Conservation (phyloP, 2,113 vertebrate species). For the Jaculus jaculus region DNA sequence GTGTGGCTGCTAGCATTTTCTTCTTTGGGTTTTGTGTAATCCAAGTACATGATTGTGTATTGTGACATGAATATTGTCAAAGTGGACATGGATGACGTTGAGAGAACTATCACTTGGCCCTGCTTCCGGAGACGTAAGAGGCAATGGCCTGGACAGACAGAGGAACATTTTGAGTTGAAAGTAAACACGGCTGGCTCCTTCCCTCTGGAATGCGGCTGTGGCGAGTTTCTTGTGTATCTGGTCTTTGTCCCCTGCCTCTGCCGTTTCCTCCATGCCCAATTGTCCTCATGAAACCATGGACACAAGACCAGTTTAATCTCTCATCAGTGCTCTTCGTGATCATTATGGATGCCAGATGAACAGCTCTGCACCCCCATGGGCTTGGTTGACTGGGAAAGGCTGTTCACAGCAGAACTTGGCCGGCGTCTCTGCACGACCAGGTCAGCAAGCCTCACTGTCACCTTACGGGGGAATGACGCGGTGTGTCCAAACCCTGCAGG, state of each 20-base stretch:
- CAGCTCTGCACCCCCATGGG: constrained; percentile 38
- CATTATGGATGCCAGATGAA: constrained; percentile 44
- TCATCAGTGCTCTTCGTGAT: neutral
- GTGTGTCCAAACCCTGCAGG: neutral
- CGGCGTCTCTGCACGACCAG: neutral
- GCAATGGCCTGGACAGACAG: constrained; percentile 60
- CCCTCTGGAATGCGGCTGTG: constrained; percentile 9
- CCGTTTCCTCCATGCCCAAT: neutral
- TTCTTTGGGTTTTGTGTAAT: constrained; percentile 81
- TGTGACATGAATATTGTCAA: constrained; percentile 80
- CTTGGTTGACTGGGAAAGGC: constrained; percentile 32
- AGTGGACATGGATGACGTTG: constrained; percentile 73
- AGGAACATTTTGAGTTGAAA: constrained; percentile 64
- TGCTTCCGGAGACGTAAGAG: constrained; percentile 72
- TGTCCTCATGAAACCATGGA: neutral
- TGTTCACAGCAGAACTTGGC: constrained; percentile 50
- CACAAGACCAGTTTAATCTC: neutral
- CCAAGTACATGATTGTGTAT: constrained; percentile 78
- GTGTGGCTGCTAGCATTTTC: constrained; percentile 70
- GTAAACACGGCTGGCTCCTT: constrained; percentile 77
- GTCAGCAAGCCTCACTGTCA: neutral
- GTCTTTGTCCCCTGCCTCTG: neutral
- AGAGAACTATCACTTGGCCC: constrained; percentile 78
- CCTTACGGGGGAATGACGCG: neutral
- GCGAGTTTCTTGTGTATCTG: accelerated